Conservation (phyloP, 2,888 invertebrate genomes). For the Pristionchus fissidentatus region DNA sequence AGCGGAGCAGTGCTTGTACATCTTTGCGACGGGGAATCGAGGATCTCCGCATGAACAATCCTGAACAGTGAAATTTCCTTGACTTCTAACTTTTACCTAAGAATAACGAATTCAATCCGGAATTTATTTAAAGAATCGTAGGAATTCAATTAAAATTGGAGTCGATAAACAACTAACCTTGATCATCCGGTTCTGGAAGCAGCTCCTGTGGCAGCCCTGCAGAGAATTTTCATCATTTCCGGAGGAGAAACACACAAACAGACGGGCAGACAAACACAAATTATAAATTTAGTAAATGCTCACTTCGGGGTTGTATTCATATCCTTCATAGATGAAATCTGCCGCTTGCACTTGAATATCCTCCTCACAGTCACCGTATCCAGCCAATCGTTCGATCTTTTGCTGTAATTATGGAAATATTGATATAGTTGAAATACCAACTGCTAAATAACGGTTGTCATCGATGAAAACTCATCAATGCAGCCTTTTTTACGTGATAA, state of each 20-base stretch:
- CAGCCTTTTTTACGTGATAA: too few relatives aligned
- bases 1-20: conserved; percentile 60
- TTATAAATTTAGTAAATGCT: background rate
- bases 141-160: background rate
- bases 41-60: conserved; percentile 67
- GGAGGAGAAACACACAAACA: background rate
- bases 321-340: conserved; percentile 60
- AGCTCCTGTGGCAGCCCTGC: conserved; percentile 66
- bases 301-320: conserved; percentile 66
- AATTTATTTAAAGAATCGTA: background rate
- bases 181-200: conserved; percentile 63
- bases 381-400: conserved; percentile 61
- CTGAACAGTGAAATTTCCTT: conserved; percentile 36
- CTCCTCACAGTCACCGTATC: conserved; percentile 63
- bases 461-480: background rate
- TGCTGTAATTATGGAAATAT: conserved; percentile 57
- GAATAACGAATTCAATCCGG: background rate
- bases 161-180: background rate
- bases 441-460: background rate
- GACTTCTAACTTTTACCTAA: background rate
- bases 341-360: conserved; percentile 49
- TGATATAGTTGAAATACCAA: background rate
- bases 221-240: background rate
- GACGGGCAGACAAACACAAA: background rate
- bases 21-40: conserved; percentile 61